Percentiles rank a stretch among this genome's conserved stretches.
Evolutionary conservation across 2,888 invertebrate genomes (phyloP).

Genomic region (Callyntrura guangdongensis): DNA sequence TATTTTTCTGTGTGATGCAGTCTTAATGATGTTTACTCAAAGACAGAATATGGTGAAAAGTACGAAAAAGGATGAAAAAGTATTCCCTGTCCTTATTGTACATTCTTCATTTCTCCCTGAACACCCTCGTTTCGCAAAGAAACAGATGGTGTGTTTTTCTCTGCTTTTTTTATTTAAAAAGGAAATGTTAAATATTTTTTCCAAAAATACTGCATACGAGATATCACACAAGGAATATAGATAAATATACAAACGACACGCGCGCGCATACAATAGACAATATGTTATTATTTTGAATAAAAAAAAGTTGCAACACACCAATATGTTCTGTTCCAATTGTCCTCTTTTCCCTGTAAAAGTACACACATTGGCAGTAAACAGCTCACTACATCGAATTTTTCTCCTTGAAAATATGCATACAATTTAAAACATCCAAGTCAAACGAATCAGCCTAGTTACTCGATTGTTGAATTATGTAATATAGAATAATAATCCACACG

Average conservation of each 20-base stretch:
- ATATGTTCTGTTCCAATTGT: no score
- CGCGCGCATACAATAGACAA: no score
- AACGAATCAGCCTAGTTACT: constrained; percentile 31
- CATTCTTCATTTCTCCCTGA: constrained; percentile 7
- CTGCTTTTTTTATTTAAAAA: not conserved
- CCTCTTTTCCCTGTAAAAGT: no score
- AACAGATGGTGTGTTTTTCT: not conserved
- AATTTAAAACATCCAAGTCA: no score
- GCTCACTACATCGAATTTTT: no score
- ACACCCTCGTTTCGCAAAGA: no score
- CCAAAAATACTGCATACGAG: not conserved
- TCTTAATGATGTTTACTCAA: constrained; percentile 70
- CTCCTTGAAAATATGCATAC: no score
- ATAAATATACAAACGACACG: no score
- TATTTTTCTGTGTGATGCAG: constrained; percentile 56
- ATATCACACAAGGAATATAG: no score
- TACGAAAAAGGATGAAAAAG: not conserved
- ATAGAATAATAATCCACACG: constrained; percentile 25
- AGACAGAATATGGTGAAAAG: not conserved
- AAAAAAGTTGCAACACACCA: no score
- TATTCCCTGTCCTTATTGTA: not conserved
- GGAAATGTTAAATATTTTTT: constrained; percentile 26
- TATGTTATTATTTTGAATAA: no score
- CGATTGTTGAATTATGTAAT: constrained; percentile 36
- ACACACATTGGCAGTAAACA: no score